Evolutionary conservation across 2,113 vertebrate genomes (phyloP).

Genomic region (Ammospiza nelsoni): DNA sequence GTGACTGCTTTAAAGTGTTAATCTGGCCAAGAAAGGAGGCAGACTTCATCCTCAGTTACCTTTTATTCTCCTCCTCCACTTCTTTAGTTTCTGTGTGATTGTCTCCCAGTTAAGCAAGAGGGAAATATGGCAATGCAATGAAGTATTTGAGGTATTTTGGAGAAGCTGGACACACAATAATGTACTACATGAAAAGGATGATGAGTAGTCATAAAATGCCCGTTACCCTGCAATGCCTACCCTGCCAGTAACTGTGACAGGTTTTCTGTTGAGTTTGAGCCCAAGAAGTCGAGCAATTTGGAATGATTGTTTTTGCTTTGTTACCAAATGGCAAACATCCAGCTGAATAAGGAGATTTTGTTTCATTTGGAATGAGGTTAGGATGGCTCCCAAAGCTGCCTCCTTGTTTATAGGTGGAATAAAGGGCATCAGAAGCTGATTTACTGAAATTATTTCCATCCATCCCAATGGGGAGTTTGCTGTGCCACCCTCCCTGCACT

Average conservation of each 20-base stretch:
- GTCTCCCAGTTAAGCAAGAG: not conserved
- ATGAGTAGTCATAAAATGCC: not conserved
- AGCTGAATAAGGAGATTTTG: not conserved
- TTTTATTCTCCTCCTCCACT: not conserved
- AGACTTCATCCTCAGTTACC: not conserved
- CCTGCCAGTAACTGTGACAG: not conserved
- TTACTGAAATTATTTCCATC: not conserved
- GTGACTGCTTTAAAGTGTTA: not conserved
- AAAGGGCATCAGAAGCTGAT: not conserved
- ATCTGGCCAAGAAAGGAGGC: not conserved
- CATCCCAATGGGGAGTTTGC: not conserved
- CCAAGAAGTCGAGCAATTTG: not conserved
- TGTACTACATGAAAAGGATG: not conserved
- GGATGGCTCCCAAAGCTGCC: not conserved
- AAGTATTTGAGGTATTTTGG: not conserved
- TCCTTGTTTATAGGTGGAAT: not conserved
- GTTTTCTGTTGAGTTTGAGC: not conserved
- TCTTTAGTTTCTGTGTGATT: not conserved
- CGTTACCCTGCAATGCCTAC: not conserved
- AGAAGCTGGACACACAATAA: not conserved
- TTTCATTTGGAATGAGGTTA: not conserved
- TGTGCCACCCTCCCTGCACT: not conserved
- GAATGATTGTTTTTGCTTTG: not conserved
- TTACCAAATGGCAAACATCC: not conserved
- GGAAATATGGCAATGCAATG: not conserved